Evolutionary conservation across 2,888 invertebrate genomes (phyloP).

Genomic region (Therioaphis trifolii): DNA sequence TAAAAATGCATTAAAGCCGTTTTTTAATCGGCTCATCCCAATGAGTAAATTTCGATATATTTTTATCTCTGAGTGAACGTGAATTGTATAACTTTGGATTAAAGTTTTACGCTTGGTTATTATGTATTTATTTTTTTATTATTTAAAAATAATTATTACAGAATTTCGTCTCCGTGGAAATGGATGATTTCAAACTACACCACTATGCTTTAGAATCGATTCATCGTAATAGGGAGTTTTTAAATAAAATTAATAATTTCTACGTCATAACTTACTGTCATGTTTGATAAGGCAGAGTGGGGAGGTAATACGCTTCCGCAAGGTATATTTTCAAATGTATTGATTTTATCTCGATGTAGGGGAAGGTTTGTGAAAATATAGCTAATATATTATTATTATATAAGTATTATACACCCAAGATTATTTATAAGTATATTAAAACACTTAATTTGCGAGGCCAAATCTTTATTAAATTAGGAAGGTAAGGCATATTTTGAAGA

Average conservation of each 20-base stretch:
- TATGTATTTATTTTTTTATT: not conserved
- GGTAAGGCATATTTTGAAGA: no score
- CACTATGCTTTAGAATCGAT: not conserved
- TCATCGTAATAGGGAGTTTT: not conserved
- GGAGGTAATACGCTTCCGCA: not conserved
- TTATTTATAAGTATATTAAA: no score
- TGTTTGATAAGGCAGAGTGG: not conserved
- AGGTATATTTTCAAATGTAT: constrained; percentile 44
- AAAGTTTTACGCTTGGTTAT: not conserved
- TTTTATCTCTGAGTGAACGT: not conserved
- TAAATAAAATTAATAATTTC: constrained; percentile 14
- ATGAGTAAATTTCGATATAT: not conserved
- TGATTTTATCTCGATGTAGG: constrained; percentile 13
- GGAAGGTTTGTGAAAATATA: not conserved
- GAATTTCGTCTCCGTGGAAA: not conserved
- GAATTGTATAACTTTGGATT: not conserved
- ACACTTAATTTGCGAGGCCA: no score
- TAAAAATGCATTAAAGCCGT: not conserved
- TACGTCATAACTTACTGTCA: constrained; percentile 1
- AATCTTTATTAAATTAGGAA: no score
- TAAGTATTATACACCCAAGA: no score
- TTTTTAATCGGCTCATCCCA: constrained; percentile 26
- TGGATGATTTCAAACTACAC: not conserved
- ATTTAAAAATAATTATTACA: not conserved
- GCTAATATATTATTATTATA: not conserved